These are phyloP conservation scores for Bellardia pandia DNA, from an alignment of 2,888 invertebrate genomes.

Conservation along the genomic window DNA sequence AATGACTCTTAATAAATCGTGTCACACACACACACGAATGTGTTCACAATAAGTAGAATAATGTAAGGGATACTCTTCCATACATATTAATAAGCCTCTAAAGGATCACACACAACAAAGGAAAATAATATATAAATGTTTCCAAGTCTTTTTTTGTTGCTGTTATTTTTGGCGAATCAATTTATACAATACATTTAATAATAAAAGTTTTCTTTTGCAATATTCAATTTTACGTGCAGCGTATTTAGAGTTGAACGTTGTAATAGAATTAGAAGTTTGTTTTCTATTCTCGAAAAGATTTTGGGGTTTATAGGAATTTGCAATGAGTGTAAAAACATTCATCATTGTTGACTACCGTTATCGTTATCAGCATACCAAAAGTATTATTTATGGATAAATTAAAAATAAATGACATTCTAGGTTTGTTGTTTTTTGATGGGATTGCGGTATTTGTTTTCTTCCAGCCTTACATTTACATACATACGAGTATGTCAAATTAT, in stretches of 20 bases:
- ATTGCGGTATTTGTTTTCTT: too few species aligned
- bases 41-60: background rate
- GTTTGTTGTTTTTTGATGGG: too few species aligned
- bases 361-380: too few species aligned
- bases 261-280: conserved; percentile 1
- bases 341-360: too few species aligned
- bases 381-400: too few species aligned
- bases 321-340: too few species aligned
- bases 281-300: background rate
- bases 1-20: conserved; percentile 54
- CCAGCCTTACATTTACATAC: too few species aligned
- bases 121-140: conserved; percentile 20
- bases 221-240: conserved; percentile 28
- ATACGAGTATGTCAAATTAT: too few species aligned
- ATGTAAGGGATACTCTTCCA: conserved; percentile 17
- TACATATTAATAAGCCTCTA: conserved; percentile 51
- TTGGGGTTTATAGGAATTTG: background rate
- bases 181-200: conserved; percentile 21
- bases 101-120: conserved; percentile 45
- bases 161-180: conserved; percentile 21
- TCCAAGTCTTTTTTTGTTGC: background rate
- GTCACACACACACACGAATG: background rate
- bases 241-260: conserved; percentile 8
- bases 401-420: too few species aligned
- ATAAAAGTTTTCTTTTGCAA: conserved; percentile 8